Conservation (phyloP, 2,888 invertebrate species). For the Cosmia pyralina region DNA sequence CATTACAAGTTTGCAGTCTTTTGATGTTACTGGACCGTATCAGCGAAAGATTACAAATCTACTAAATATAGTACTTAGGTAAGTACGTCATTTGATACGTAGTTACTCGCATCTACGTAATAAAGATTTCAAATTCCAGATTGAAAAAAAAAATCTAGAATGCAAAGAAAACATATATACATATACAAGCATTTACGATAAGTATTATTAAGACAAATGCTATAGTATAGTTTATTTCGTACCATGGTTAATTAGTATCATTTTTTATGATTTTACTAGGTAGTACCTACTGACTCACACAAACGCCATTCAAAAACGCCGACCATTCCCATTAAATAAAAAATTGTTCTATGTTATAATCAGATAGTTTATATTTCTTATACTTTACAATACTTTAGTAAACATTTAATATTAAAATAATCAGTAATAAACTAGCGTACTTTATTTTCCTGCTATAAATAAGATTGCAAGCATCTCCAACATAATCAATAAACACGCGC, state of each 20-base stretch:
- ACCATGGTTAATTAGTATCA: neutral
- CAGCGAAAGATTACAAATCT: conserved; percentile 23
- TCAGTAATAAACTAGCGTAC: conserved; percentile 36
- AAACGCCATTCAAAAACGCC: neutral
- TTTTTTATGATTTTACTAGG: neutral
- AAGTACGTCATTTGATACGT: conserved; percentile 11
- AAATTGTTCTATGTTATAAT: conserved; percentile 24
- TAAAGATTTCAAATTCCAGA: conserved; percentile 6
- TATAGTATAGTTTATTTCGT: neutral
- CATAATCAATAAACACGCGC: conserved; percentile 34
- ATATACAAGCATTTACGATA: too few relatives aligned
- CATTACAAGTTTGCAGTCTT: conserved; percentile 37
- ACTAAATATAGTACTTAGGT: neutral
- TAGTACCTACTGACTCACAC: neutral
- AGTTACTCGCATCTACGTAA: neutral
- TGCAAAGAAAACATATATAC: neutral
- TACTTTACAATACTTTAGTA: conserved; percentile 40
- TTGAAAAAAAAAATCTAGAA: neutral
- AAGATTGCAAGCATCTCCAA: conserved; percentile 21
- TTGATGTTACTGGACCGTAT: conserved; percentile 42
- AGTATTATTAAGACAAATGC: neutral
- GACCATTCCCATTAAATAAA: conserved; percentile 5
- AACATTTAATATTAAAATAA: conserved; percentile 44
- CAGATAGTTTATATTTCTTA: conserved; percentile 55
- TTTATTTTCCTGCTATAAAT: conserved; percentile 36